These are phyloP conservation scores for Hydraecia micacea DNA, from an alignment of 2,888 invertebrate genomes.

Conservation along the genomic window DNA sequence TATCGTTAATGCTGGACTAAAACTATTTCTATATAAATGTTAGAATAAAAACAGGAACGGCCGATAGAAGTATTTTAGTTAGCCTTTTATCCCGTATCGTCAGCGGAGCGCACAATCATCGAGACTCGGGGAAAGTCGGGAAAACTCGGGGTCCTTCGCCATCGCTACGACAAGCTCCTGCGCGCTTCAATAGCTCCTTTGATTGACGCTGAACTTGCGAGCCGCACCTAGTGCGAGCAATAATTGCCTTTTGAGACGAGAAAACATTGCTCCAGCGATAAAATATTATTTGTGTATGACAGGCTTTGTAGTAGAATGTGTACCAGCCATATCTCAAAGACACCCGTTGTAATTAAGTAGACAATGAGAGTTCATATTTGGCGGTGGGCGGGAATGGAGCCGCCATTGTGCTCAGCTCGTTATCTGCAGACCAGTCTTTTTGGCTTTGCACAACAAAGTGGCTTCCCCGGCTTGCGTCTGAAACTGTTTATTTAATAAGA, in stretches of 20 bases:
- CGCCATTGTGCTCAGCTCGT: slow-evolving; percentile 83
- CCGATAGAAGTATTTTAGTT: slow-evolving; percentile 5
- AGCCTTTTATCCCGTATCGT: slow-evolving; percentile 25
- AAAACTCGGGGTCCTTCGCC: slow-evolving; percentile 7
- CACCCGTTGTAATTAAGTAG: slow-evolving; percentile 88
- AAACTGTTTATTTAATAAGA: slow-evolving; percentile 75
- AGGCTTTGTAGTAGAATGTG: slow-evolving; percentile 83
- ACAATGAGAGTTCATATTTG: slow-evolving; percentile 88
- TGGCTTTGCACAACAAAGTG: slow-evolving; percentile 83
- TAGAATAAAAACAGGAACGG: background rate
- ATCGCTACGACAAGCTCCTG: slow-evolving; percentile 26
- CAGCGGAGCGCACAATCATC: slow-evolving; percentile 30
- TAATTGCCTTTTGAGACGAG: slow-evolving; percentile 79
- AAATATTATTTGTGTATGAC: slow-evolving; percentile 87
- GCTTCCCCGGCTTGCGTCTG: slow-evolving; percentile 71
- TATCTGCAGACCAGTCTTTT: slow-evolving; percentile 87
- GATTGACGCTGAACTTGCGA: slow-evolving; percentile 67
- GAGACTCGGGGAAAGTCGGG: slow-evolving; percentile 8
- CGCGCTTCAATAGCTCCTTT: slow-evolving; percentile 62
- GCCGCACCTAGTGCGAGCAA: slow-evolving; percentile 59
- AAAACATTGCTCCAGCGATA: slow-evolving; percentile 81
- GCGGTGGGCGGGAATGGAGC: slow-evolving; percentile 78
- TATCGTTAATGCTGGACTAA: background rate
- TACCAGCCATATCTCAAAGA: slow-evolving; percentile 86
- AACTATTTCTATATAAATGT: slow-evolving; percentile 1